Evolutionary conservation across 2,113 vertebrate species (phyloP), one percentile per base, ranked within the genome.

Genomic region (Taxidea taxus): DNA sequence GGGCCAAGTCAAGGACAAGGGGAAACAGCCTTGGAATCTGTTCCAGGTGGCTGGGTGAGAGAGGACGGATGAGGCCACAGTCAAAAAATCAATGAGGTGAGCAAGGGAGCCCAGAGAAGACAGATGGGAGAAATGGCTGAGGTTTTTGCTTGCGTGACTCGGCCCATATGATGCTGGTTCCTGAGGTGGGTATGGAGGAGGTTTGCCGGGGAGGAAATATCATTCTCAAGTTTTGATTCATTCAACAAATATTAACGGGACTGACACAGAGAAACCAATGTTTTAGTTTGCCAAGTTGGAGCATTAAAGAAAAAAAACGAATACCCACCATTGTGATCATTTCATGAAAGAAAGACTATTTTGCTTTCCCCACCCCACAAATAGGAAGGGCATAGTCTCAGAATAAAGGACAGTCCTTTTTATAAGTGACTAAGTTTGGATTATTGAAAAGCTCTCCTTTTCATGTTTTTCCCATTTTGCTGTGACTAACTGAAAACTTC

Each of bases 371-470:
- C 64, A 60, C 47, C 58, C 75, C 64, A 20, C 4, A 87, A 49
- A 44, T 49, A 66, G 16, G 31, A 95, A 97, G 12, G 27, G n/a
- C 18, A 78, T 88, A 62, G 58, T 94, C 7, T 96, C 37, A 83
- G 66, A 93, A 89, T 51, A 44, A 89, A 90, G 34, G 51, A 34
- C 7, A 81, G 16, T 80, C 51, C 3, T 97, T 82, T 82, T 82
- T 78, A 68, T 82, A 83, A 89, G 15, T 74, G 16, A 84, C 80
- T 84, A 70, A 2, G 74, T 70, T 87, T 89, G 37, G 34, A 72
- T 87, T 92, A 47, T 56, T 62, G 34, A 85, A 97, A 95, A 90
- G n/a, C 18, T 96, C 11, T 88, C 47, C n/a, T 62, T 84, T 72
- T 47, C 56, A 80, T 58, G 10, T 64, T 81, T 94, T 82, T 49